Base-by-base conservation (phyloP, 1,140 invertebrate genomes). In the Pogonognathellus flavescens region DNA sequence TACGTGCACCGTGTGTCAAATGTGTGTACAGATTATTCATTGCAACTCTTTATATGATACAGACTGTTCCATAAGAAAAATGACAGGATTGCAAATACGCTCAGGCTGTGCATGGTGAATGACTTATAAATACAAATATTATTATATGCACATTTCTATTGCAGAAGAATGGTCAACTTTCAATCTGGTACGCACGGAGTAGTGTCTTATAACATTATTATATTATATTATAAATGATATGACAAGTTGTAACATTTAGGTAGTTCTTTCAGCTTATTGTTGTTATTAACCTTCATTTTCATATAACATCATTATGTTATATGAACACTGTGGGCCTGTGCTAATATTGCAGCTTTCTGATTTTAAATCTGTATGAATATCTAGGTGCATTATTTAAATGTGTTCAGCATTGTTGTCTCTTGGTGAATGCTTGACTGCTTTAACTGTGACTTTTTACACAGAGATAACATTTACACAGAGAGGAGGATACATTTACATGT, bases 361-460 rank as follows among this genome's bases (percentile, higher is more conserved):
- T 76, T 41, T 76, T 76, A 76, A 41, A 31, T 49, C 70, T 25
- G 8, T 66, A 76, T 76, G 31, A 72, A 25, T 70, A 49, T 25
- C 60, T 50, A 50, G n/a, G 25, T 76, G 41, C 49, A 76, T n/a
- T 16, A 50, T 57, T 57, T 57, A 57, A 57, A 41, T 41, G 31
- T 41, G 31, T 41, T 41, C 31, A 41, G 31, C 31, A 41, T 41
- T 41, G 31, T 41, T 41, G 31, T 41, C 31, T 41, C 6, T 41
- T 41, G 31, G n/a, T 76, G 31, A 76, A 76, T 76, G 41, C 31
- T n/a, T 76, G 31, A 76, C 14, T 49, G 70, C 70, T 16, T 76
- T 25, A 76, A 76, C 25, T 76, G 49, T 49, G 31, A 76, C 16
- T 50, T 49, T 11, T 11, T 76, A 76, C 31, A 20, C 14, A 20